These are phyloP conservation scores for Molanna angustata DNA, from an alignment of 2,888 invertebrate genomes.

Conservation along the genomic window DNA sequence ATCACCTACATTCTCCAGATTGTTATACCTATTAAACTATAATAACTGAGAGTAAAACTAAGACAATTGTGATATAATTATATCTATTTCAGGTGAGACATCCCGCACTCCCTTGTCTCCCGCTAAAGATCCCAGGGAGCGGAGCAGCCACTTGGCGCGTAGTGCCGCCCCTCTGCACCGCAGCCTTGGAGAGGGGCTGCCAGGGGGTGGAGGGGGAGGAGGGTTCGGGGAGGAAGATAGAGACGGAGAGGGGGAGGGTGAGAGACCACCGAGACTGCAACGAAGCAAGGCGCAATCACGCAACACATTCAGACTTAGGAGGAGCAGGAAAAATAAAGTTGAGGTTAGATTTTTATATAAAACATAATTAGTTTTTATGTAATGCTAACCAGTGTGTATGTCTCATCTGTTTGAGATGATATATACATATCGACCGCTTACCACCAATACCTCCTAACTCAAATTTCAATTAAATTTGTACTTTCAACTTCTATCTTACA, in stretches of 20 bases:
- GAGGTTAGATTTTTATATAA: too few species aligned
- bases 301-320: constrained; percentile 86
- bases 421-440: too few species aligned
- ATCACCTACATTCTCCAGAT: too few species aligned
- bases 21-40: too few species aligned
- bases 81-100: constrained; percentile 61
- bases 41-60: too few species aligned
- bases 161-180: constrained; percentile 48
- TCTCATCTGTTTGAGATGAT: too few species aligned
- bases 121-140: constrained; percentile 37
- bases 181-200: constrained; percentile 40
- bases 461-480: too few species aligned
- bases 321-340: constrained; percentile 68
- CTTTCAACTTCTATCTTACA: too few species aligned
- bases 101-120: constrained; percentile 74
- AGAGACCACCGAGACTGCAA: constrained; percentile 72
- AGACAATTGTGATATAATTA: too few species aligned
- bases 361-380: too few species aligned
- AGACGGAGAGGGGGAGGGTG: constrained; percentile 49
- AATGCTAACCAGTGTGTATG: too few species aligned
- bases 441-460: too few species aligned
- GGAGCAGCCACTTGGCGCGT: constrained; percentile 52
- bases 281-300: constrained; percentile 91
- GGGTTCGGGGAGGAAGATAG: constrained; percentile 41
- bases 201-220: constrained; percentile 40